A percentile compares a stretch with the other conserved stretches of the same genome.
phyloP scores from a whole-genome alignment of 2,113 vertebrate species.

The Otis tarda region DNA sequence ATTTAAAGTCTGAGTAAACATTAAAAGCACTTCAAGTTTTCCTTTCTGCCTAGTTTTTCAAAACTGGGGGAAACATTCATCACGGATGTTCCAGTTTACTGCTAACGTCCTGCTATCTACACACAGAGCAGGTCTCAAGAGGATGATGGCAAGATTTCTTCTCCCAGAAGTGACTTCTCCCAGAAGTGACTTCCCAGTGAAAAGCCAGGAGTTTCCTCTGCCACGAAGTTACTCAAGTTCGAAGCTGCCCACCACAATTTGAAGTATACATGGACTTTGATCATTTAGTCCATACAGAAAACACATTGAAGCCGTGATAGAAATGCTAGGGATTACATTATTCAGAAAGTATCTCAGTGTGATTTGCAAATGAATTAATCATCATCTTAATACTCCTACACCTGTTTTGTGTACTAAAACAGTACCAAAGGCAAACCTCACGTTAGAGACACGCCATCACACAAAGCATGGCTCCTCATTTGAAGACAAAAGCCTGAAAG shows the following conservation, averaged over 20 bases:
- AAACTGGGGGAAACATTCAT: neutral
- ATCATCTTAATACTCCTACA: no score
- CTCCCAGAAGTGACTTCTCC: neutral
- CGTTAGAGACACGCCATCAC: neutral
- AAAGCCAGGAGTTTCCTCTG: neutral
- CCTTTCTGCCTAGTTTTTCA: rapidly evolving
- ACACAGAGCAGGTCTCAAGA: neutral
- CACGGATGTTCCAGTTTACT: neutral
- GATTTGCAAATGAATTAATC: neutral
- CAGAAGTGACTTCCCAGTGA: neutral
- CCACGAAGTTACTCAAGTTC: neutral
- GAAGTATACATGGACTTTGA: neutral
- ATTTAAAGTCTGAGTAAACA: neutral
- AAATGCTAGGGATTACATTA: neutral
- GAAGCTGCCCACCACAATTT: neutral
- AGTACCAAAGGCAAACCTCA: neutral
- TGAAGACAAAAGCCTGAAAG: neutral
- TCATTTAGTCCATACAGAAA: neutral
- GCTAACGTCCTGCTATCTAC: no score
- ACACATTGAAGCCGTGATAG: neutral
- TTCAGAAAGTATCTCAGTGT: neutral
- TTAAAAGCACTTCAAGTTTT: neutral
- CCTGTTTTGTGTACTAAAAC: neutral
- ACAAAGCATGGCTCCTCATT: neutral
- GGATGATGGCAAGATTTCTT: neutral